Evolutionary conservation across 2,797 vertebrate species (phyloP).

Genomic region (Pseudochaenichthys georgianus): DNA sequence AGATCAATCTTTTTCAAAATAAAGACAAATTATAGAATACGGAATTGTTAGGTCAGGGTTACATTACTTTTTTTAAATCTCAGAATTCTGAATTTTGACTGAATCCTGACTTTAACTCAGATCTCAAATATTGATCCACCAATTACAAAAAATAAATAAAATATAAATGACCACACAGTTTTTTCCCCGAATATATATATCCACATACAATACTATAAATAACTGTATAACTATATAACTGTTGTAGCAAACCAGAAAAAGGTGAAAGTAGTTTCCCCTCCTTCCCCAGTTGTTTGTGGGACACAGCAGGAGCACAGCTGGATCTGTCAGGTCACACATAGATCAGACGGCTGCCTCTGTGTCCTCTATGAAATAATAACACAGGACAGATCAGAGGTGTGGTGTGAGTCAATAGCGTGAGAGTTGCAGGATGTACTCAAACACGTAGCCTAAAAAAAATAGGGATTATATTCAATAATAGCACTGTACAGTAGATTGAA

Average conservation of each 20-base stretch:
- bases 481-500: background rate
- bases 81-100: too few relatives aligned
- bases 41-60: too few relatives aligned
- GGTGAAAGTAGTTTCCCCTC: background rate
- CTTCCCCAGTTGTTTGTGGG: constrained; percentile 1
- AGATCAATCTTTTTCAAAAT: too few relatives aligned
- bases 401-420: background rate
- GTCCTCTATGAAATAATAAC: background rate
- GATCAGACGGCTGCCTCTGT: background rate
- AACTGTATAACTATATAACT: background rate
- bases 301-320: constrained; percentile 23
- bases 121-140: background rate
- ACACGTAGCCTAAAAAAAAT: background rate
- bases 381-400: constrained; percentile 3
- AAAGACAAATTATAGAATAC: background rate
- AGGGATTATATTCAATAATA: background rate
- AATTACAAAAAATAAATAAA: too few relatives aligned
- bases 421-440: background rate
- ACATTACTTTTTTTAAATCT: too few relatives aligned
- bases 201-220: too few relatives aligned
- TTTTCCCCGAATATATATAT: too few relatives aligned
- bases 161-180: too few relatives aligned
- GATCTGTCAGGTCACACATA: constrained; percentile 15
- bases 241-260: background rate
- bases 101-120: background rate